Conservation (phyloP, 2,888 invertebrate genomes). For the Caenorhabditis imperialis region DNA sequence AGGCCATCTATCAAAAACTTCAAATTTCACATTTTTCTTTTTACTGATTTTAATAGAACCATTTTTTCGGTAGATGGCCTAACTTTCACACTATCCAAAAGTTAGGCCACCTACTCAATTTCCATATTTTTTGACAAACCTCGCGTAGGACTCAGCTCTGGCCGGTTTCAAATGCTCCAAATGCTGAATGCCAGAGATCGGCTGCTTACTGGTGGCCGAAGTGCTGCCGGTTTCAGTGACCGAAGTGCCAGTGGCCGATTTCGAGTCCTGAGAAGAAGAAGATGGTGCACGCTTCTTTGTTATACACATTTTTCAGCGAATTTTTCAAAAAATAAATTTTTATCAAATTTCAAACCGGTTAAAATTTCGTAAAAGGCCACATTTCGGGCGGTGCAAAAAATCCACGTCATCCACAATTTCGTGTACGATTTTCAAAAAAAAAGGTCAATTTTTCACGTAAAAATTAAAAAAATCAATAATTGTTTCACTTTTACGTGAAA, state of each 20-base stretch:
- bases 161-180: conserved; percentile 49
- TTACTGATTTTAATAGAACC: conserved; percentile 21
- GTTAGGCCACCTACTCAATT: conserved; percentile 30
- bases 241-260: conserved; percentile 26
- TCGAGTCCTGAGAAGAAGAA: neutral
- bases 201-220: conserved; percentile 10
- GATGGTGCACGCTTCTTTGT: conserved; percentile 53
- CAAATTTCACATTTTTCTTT: conserved; percentile 1
- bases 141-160: conserved; percentile 50
- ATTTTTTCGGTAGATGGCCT: neutral
- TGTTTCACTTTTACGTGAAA: too few relatives aligned
- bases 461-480: too few relatives aligned
- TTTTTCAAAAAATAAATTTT: neutral
- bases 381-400: too few relatives aligned
- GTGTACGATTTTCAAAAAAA: too few relatives aligned
- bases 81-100: too few relatives aligned
- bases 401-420: too few relatives aligned
- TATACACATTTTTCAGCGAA: conserved; percentile 38
- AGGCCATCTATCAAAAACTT: too few relatives aligned
- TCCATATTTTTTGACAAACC: conserved; percentile 47
- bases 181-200: conserved; percentile 44
- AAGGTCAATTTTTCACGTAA: too few relatives aligned
- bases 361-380: neutral
- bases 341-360: neutral
- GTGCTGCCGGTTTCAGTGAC: conserved; percentile 15